Base-by-base conservation (phyloP, 2,888 invertebrate species). In the Conus canariensis region DNA sequence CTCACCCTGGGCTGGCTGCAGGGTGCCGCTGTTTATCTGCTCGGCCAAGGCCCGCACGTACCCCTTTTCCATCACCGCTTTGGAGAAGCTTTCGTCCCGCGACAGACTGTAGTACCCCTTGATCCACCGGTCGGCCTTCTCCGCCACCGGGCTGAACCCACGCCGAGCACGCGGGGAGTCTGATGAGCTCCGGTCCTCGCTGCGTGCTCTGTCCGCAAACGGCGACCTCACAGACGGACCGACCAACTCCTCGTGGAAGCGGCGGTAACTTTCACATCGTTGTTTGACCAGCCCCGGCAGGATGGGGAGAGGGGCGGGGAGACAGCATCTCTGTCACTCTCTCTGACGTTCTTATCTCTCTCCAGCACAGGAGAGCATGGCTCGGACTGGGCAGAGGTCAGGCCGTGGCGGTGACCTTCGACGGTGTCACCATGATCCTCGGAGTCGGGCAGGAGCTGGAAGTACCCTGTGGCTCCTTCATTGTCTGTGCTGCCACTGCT, bases 21-120 rank as follows among this genome's bases (percentile, higher is more conserved):
- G 85, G 3, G 10, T 56, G 56, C 89, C 89, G n/a, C 30, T 89
- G 90, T 95, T 94, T 9, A 94, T 93, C 89, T 93, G 94, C 80
- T 93, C 92, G 6, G 94, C 94, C 80, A 94, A 91, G 22, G 94
- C 93, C 90, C 93, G 93, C 14, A 95, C 95, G 91, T 94, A 95
- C 58, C 95, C 95, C 64, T 92, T 92, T 19, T 93, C 92, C 93
- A 93, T 93, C 64, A 93, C 93, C 88, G 93, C 90, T 45, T 91
- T 87, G 87, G 93, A 92, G 90, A 94, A 94, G 67, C 90, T 90
- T 58, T 92, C 93, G 92, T 94, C 93, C 59, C 92, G 89, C 14
- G 91, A 90, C 85, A 92, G 80, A 59, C 90, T 91, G 88, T 90
- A 91, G 87, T 88, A 91, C 58, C 82, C 91, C 85, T 91, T 92